Evolutionary conservation across 1,140 invertebrate species (phyloP).

Genomic region (Mycetomoellerius zeteki): DNA sequence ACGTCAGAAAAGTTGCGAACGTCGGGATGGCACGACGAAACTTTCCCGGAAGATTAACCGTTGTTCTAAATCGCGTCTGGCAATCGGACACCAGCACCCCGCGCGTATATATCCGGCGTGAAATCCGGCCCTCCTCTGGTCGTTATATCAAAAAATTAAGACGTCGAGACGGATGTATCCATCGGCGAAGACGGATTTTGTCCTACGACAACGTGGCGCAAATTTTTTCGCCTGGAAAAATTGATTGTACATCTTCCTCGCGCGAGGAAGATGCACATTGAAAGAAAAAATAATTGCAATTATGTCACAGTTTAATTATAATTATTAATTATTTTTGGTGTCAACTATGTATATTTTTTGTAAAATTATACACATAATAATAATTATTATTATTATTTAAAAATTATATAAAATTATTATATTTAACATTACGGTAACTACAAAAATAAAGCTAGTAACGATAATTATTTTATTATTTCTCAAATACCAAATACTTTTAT

Average conservation of each 20-base stretch:
- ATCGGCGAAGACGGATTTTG: constrained; percentile 35
- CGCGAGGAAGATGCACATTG: background rate
- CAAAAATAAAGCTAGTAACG: too few relatives aligned
- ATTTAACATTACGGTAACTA: too few relatives aligned
- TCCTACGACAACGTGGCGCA: constrained; percentile 9
- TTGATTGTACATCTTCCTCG: background rate
- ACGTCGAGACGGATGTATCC: constrained; percentile 38
- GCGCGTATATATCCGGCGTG: constrained; percentile 1
- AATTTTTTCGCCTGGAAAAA: background rate
- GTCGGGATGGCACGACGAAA: constrained; percentile 37
- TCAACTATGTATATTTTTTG: too few relatives aligned
- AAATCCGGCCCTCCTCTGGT: constrained; percentile 26
- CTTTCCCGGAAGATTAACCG: constrained; percentile 59
- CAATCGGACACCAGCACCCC: constrained; percentile 48
- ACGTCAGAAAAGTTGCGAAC: constrained; percentile 48
- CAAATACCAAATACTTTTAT: too few relatives aligned
- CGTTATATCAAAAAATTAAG: constrained; percentile 57
- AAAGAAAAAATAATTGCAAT: too few relatives aligned
- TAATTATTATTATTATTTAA: too few relatives aligned
- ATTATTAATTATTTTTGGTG: too few relatives aligned
- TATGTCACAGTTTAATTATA: too few relatives aligned
- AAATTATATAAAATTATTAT: too few relatives aligned
- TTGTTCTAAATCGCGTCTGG: constrained; percentile 53
- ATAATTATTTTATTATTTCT: too few relatives aligned
- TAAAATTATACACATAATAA: too few relatives aligned